Evolutionary conservation across 1,140 invertebrate genomes (phyloP), one percentile per base, ranked within the genome.

Genomic region (Mylabris phalerata): DNA sequence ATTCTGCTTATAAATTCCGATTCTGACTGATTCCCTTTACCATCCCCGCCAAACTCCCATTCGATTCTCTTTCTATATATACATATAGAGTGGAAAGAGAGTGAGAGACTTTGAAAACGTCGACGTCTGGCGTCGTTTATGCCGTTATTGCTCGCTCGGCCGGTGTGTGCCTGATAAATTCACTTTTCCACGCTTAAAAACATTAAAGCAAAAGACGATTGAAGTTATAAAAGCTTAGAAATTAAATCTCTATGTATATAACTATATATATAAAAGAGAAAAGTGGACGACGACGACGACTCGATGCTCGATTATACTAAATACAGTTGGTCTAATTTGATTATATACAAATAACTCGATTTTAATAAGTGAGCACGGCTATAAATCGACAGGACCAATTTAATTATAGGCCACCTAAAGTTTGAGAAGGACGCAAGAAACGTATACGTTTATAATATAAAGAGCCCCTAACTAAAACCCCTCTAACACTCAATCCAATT

Each of bases 1-100:
- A 75, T 75, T 75, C 74, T 73, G 71, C 74, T 75, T 75, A 75
- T 75, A 75, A 75, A 75, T 75, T 75, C 74, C 73, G 71, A 75
- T 74, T 75, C 68, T 56, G 57, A 62, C 59, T 57, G 24, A 50
- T 56, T 56, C 44, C 52, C 59, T 48, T 49, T 48, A 46, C 26
- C 57, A 41, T 40, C 10, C 50, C 52, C 50, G 27, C 9, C 49
- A 9, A 39, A 19, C 5, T 11, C 3, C 41, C 41, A 42, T 42
- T 40, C 39, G 10, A 42, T 42, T 42, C 41, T 11, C 41, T 11
- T 40, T 4, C 41, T 9, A 42, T 42, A 42, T 9, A 42, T 40
- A n/a, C 13, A 48, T 4, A 32, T 4, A 32, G 32, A 32, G 47
- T 46, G 32, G 50, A 47, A 55, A 39, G 42, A 50, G 51, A 50